Evolutionary conservation across 1,140 invertebrate genomes (phyloP).

Genomic region (Cataglyphis hispanica): DNA sequence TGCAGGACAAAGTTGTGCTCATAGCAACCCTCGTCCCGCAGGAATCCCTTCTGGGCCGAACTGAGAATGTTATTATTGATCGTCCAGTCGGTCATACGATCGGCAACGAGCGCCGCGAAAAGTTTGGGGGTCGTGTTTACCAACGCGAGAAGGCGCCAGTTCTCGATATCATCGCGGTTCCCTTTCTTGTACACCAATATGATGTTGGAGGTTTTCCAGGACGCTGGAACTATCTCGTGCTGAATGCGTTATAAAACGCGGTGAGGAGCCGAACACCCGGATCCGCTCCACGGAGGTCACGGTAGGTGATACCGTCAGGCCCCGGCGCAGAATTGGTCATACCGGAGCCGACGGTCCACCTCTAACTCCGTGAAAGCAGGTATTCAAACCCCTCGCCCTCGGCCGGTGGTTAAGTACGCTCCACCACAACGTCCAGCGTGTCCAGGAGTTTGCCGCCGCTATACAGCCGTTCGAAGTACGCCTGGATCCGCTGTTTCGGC

Average conservation of each 20-base stretch:
- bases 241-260: background rate
- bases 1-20: slow-evolving; percentile 65
- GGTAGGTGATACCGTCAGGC: background rate
- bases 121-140: background rate
- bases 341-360: background rate
- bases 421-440: background rate
- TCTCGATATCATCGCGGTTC: background rate
- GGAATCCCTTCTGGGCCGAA: slow-evolving; percentile 77
- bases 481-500: background rate
- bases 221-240: background rate
- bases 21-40: slow-evolving; percentile 76
- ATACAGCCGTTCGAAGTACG: background rate
- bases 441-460: background rate
- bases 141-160: background rate
- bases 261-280: background rate
- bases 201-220: slow-evolving; percentile 13
- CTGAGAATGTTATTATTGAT: slow-evolving; percentile 34
- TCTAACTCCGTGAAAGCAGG: background rate
- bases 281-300: background rate
- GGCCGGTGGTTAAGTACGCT: no score
- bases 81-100: slow-evolving; percentile 41
- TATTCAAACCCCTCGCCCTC: background rate
- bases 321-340: background rate
- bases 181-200: background rate
- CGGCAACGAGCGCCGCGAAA: slow-evolving; percentile 28